Evolutionary conservation across 1,140 invertebrate genomes (phyloP), one percentile per base, ranked within the genome.

Genomic region (Eupeodes corollae): DNA sequence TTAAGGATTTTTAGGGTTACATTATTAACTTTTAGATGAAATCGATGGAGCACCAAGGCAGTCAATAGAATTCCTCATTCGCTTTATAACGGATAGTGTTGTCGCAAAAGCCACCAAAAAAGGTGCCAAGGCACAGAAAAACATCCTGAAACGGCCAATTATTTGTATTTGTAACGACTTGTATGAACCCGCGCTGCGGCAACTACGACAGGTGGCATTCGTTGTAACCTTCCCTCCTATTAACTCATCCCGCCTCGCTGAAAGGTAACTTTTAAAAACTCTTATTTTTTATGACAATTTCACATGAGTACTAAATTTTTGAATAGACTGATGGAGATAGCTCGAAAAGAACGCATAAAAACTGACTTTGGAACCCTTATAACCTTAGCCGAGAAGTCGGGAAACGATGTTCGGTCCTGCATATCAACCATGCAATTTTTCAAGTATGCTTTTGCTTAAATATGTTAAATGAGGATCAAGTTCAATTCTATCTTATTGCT

Each of bases 91-190:
- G 39, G 80, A 79, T 33, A 79, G 78, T 61, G 66, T 70, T 21
- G 51, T 58, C 33, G 54, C 55, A 40, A 78, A 76, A 70, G 79
- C 60, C 48, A 72, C 66, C 70, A 79, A 72, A 69, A 79, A 72
- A 67, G 73, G 54, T 40, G 70, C 58, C 63, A 73, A 58, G 69
- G 66, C 56, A 44, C 59, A 52, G 52, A 55, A 58, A n/a, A 73
- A 73, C 49, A 67, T 82, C 51, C 70, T 88, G 40, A 75, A 79
- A 45, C 70, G 94, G 52, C 94, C 94, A 1, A 82, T 98, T 10
- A 91, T 98, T 55, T 96, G 92, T 66, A 97, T 98, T 55, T 98
- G 94, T 61, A 98, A 98, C 70, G 92, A 98, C 62, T 73, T 86
- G 56, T 96, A 95, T 67, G 83, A 83, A 13, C 84, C 91, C 32